Evolutionary conservation across 2,797 vertebrate species (phyloP).

Genomic region (Alca torda): DNA sequence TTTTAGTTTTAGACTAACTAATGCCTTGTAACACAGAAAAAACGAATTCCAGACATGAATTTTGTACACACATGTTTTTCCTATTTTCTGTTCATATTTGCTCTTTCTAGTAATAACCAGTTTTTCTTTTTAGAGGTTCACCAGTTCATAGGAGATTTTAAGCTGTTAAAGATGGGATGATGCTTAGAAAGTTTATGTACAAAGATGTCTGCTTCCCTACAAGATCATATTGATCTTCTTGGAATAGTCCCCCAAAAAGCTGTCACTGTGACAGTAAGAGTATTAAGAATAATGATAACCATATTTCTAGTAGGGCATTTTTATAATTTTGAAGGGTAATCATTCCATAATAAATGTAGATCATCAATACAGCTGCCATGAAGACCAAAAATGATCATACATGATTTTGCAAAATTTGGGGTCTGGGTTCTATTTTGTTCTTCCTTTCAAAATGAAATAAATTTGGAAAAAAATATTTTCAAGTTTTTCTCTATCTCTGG

Average conservation of each 20-base stretch:
- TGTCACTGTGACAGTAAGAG: not conserved
- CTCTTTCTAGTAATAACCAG: conserved; percentile 31
- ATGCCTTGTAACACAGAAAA: not conserved
- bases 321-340: not conserved
- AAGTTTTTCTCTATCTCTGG: not conserved
- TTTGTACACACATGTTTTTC: not conserved
- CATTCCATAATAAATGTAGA: not conserved
- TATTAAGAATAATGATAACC: not conserved
- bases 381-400: not conserved
- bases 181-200: not conserved
- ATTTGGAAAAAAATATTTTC: not conserved
- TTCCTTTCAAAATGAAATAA: not conserved
- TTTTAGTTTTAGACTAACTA: conserved; percentile 44
- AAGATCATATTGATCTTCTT: not conserved
- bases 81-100: conserved; percentile 36
- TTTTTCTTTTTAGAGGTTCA: not conserved
- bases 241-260: not conserved
- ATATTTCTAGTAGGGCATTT: not conserved
- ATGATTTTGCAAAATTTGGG: not conserved
- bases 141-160: not conserved
- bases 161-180: not conserved
- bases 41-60: not conserved
- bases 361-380: not conserved
- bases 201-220: not conserved
- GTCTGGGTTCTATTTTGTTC: not conserved